These are phyloP conservation scores for Cyanistes caeruleus DNA, from an alignment of 2,113 vertebrate genomes.

Conservation along the genomic window DNA sequence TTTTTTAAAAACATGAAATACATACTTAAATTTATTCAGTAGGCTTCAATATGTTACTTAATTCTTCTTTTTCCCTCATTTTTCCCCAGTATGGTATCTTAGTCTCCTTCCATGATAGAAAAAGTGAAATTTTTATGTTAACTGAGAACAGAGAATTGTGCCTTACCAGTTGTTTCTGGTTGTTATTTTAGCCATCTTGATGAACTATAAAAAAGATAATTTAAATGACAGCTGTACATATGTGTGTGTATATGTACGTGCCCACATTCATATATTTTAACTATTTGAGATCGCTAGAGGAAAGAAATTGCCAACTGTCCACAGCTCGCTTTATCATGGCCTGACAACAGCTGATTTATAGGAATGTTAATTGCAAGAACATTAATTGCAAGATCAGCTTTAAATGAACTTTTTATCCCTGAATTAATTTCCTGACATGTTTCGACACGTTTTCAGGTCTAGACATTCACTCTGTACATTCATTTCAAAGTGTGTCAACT, in stretches of 20 bases:
- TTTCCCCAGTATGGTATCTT: not conserved
- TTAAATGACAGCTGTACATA: not conserved
- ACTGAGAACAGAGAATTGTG: not conserved
- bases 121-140: not conserved
- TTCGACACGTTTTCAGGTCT: slow-evolving; percentile 53
- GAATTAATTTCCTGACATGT: slow-evolving; percentile 61
- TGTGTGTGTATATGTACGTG: not conserved
- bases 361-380: slow-evolving; percentile 66
- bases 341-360: slow-evolving; percentile 54
- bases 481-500: slow-evolving; percentile 56
- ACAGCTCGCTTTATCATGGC: not conserved
- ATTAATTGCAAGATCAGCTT: slow-evolving; percentile 66
- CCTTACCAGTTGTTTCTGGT: not conserved
- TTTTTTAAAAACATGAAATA: not conserved
- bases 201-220: not conserved
- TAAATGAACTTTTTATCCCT: slow-evolving; percentile 65
- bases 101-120: not conserved
- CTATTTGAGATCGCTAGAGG: not conserved
- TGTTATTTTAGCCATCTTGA: not conserved
- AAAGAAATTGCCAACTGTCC: slow-evolving; percentile 12
- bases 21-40: not conserved
- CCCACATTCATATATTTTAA: not conserved
- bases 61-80: not conserved
- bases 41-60: not conserved
- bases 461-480: slow-evolving; percentile 45